phyloP scores from a whole-genome alignment of 2,888 invertebrate species.

The Tetragnatha montana region DNA sequence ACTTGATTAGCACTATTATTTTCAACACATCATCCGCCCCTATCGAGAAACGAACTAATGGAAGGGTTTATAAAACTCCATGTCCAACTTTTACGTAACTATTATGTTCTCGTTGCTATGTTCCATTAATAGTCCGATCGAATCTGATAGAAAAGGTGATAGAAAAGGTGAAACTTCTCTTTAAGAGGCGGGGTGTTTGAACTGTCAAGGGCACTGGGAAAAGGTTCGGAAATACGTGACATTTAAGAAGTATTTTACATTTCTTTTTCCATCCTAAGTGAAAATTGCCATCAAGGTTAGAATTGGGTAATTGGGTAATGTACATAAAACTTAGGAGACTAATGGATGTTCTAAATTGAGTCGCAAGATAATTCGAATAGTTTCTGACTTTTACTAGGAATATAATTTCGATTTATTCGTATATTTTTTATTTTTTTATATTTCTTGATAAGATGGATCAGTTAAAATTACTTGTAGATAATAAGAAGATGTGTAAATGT shows the following conservation, averaged over 20 bases:
- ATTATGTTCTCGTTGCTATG: background rate
- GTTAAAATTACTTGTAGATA: too few relatives aligned
- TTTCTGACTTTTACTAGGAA: too few relatives aligned
- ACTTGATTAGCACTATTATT: background rate
- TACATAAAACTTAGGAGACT: background rate
- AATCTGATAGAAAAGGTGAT: background rate
- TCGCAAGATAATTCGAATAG: too few relatives aligned
- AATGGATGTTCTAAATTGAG: background rate
- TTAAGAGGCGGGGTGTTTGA: background rate
- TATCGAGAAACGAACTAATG: too few relatives aligned
- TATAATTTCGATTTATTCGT: too few relatives aligned
- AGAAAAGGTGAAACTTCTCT: background rate
- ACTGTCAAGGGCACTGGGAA: background rate
- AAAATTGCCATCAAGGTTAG: background rate
- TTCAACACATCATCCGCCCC: too few relatives aligned
- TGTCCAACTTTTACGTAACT: background rate
- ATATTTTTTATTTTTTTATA: too few relatives aligned
- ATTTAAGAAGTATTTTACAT: background rate
- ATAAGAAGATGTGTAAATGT: too few relatives aligned
- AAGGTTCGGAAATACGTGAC: background rate
- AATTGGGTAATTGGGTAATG: background rate
- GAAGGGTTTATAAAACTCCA: too few relatives aligned
- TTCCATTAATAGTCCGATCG: background rate
- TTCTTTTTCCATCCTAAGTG: background rate
- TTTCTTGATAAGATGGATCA: too few relatives aligned